These are phyloP conservation scores for Ganaspis sp. DNA, from an alignment of 1,140 invertebrate species.

Conservation along the genomic window DNA sequence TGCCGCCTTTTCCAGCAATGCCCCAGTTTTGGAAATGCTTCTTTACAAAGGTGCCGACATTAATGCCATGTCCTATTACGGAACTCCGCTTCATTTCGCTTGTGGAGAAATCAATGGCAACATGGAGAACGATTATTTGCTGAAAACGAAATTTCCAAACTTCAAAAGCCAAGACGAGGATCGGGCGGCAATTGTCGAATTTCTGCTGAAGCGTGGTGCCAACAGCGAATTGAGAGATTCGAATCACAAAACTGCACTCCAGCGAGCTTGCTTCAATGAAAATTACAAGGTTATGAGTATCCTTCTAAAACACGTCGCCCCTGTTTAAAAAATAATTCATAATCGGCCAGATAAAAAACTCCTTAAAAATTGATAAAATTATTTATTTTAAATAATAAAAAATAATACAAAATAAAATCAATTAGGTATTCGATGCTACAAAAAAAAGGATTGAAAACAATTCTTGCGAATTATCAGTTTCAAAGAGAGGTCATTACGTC, in stretches of 20 bases:
- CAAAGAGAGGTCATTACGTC: too few species aligned
- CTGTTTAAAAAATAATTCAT: conserved; percentile 4
- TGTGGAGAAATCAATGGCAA: conserved; percentile 9
- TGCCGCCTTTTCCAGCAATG: not conserved
- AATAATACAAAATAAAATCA: too few species aligned
- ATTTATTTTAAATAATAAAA: too few species aligned
- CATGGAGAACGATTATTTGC: conserved; percentile 7
- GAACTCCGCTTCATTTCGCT: conserved; percentile 5
- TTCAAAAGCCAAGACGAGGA: not conserved
- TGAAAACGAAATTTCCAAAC: not conserved
- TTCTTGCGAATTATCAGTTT: too few species aligned
- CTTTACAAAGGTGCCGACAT: not conserved
- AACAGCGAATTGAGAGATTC: not conserved
- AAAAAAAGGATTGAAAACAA: too few species aligned
- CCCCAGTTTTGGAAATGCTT: not conserved
- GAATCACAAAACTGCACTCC: not conserved
- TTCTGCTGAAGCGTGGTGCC: not conserved
- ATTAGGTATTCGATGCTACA: too few species aligned
- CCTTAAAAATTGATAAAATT: too few species aligned
- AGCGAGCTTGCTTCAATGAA: not conserved
- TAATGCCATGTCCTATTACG: not conserved
- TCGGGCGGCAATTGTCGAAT: not conserved
- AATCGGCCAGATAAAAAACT: too few species aligned
- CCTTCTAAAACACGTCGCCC: not conserved
- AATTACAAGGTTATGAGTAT: not conserved